phyloP scores from a whole-genome alignment of 2,888 invertebrate genomes.

The Macropis europaea region DNA sequence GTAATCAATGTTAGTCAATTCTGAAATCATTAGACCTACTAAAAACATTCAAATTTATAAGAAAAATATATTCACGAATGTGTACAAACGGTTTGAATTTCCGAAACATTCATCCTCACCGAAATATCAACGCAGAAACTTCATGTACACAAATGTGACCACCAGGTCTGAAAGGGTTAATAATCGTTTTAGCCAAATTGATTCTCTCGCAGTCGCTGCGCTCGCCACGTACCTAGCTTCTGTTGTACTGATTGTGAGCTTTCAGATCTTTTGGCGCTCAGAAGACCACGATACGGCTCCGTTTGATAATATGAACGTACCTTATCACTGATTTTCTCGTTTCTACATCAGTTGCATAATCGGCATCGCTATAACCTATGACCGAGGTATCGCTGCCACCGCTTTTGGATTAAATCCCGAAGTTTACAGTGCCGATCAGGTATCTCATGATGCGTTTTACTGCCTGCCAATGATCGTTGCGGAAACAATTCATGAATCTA shows the following conservation, averaged over 20 bases:
- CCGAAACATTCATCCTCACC: too few relatives aligned
- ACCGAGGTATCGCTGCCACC: neutral
- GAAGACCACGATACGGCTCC: constrained; percentile 11
- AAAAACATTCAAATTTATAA: too few relatives aligned
- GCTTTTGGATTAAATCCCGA: neutral
- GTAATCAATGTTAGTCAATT: too few relatives aligned
- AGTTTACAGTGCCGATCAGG: neutral
- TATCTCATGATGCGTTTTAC: constrained; percentile 1
- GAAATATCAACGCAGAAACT: too few relatives aligned
- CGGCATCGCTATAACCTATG: neutral
- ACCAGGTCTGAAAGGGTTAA: too few relatives aligned
- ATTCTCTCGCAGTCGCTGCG: neutral
- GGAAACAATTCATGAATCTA: neutral
- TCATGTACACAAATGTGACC: too few relatives aligned
- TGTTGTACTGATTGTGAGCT: neutral
- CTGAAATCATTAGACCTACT: too few relatives aligned
- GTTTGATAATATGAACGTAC: neutral
- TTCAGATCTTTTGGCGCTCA: neutral
- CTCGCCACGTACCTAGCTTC: constrained; percentile 4
- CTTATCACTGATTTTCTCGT: constrained; percentile 6
- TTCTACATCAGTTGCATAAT: constrained; percentile 4
- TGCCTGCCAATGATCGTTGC: neutral
- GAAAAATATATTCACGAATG: too few relatives aligned
- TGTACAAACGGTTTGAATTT: too few relatives aligned
- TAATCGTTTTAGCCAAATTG: neutral